phyloP scores from a whole-genome alignment of 1,140 invertebrate genomes.

The Apocrypta bakeri region DNA sequence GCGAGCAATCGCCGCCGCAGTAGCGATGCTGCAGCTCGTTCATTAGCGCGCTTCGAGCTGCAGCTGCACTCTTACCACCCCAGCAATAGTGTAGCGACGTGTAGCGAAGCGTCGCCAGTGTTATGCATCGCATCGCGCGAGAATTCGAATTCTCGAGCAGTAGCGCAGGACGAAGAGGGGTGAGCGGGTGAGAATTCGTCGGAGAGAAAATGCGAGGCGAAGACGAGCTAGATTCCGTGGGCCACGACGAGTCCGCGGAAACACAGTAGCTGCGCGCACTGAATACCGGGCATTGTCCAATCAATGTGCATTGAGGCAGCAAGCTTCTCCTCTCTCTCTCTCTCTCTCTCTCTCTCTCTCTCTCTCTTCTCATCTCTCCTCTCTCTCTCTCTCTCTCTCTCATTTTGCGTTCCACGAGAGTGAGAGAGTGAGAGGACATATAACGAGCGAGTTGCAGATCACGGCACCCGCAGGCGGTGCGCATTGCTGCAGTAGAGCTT shows the following conservation, averaged over 20 bases:
- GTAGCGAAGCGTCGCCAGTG: neutral
- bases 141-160: constrained; percentile 20
- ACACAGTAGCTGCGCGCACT: constrained; percentile 47
- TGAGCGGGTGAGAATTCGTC: neutral
- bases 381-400: neutral
- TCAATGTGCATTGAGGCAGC: constrained; percentile 65
- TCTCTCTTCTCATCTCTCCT: too few relatives aligned
- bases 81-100: too few relatives aligned
- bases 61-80: neutral
- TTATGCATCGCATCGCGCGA: neutral
- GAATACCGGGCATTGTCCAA: constrained; percentile 61
- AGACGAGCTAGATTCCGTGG: constrained; percentile 39
- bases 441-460: constrained; percentile 50
- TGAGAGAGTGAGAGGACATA: constrained; percentile 15
- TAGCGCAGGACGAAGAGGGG: neutral
- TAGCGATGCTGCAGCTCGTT: constrained; percentile 1
- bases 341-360: neutral
- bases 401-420: neutral
- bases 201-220: constrained; percentile 38
- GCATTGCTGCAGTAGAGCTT: neutral
- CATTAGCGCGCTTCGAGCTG: constrained; percentile 11
- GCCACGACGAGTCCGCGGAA: constrained; percentile 52
- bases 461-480: constrained; percentile 61
- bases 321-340: constrained; percentile 40
- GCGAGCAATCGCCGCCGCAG: neutral